These are phyloP conservation scores for Tetranychus truncatus DNA, from an alignment of 2,888 invertebrate genomes.

Conservation along the genomic window DNA sequence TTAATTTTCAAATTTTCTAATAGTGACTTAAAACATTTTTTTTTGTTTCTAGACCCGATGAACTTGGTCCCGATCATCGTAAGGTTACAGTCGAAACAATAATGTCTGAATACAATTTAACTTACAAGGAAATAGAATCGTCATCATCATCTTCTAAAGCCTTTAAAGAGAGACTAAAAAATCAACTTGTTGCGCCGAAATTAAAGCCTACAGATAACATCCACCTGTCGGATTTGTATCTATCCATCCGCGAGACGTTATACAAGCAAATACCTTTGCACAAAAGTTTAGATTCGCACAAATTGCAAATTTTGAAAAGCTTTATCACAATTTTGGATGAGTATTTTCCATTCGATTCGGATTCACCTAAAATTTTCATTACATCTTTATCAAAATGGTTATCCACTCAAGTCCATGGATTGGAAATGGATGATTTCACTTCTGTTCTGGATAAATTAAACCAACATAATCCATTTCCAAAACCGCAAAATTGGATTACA, in stretches of 20 bases:
- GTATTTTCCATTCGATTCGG: slow-evolving; percentile 28
- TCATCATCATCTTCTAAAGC: background rate
- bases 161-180: background rate
- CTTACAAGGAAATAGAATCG: background rate
- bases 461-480: slow-evolving; percentile 28
- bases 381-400: slow-evolving; percentile 15
- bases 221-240: slow-evolving; percentile 58
- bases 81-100: background rate
- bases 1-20: too few relatives aligned
- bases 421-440: slow-evolving; percentile 2
- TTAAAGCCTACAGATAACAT: background rate
- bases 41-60: background rate
- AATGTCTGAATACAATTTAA: background rate
- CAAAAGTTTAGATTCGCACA: slow-evolving; percentile 49
- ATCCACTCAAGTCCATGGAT: slow-evolving; percentile 6
- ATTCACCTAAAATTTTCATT: slow-evolving; percentile 15
- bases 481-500: slow-evolving; percentile 29
- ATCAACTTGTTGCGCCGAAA: background rate
- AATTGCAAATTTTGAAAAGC: slow-evolving; percentile 50
- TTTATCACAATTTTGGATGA: slow-evolving; percentile 52
- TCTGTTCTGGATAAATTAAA: background rate
- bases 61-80: background rate
- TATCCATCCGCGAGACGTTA: slow-evolving; percentile 60
- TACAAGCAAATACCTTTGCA: slow-evolving; percentile 60
- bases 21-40: background rate